Base-by-base conservation (phyloP, 1,140 invertebrate species). In the Copidosoma floridanum region DNA sequence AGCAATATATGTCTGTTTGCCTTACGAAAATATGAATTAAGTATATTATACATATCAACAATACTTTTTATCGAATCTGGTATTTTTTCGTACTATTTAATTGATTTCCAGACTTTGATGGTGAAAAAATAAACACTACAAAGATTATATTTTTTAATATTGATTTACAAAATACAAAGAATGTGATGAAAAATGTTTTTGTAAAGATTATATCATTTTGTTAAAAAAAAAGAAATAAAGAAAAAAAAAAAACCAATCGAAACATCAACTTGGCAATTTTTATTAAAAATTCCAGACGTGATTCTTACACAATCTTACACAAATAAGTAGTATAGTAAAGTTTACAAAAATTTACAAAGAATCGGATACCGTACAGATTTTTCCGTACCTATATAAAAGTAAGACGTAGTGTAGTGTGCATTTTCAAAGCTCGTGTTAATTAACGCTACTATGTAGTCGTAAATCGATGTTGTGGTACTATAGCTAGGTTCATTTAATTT, bases 221-320 rank as follows among this genome's bases (percentile, higher is more conserved):
- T 58, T 58, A 59, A 37, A 51, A 8, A 59, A 44, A 52, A 50
- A n/a, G n/a, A 32, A 52, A 59, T 32, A 44, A 59, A 52, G 18
- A 16, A 53, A 6, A 20, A 14, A 24, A 27, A 29, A 27, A 23
- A 24, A n/a, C n/a, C n/a, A n/a, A n/a, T n/a, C n/a, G n/a, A n/a
- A n/a, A n/a, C n/a, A n/a, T 24, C 26, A 20, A 44, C 11, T 59
- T 21, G 11, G 46, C 14, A 0, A 38, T 24, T 52, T 58, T n/a
- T 44, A 50, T 52, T 32, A 21, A 32, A 5, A 37, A 35, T 32
- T 23, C 12, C 26, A 29, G 41, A 12, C 23, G 8, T 43, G 18
- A 43, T 43, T 21, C 23, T 43, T 11, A 20, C 14, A 21, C 40
- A 43, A 56, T 24, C n/a, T 56, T 35, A 37, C 18, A 20, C 23